These are phyloP conservation scores for Anabas testudineus DNA, from an alignment of 2,797 vertebrate species.

Conservation along the genomic window DNA sequence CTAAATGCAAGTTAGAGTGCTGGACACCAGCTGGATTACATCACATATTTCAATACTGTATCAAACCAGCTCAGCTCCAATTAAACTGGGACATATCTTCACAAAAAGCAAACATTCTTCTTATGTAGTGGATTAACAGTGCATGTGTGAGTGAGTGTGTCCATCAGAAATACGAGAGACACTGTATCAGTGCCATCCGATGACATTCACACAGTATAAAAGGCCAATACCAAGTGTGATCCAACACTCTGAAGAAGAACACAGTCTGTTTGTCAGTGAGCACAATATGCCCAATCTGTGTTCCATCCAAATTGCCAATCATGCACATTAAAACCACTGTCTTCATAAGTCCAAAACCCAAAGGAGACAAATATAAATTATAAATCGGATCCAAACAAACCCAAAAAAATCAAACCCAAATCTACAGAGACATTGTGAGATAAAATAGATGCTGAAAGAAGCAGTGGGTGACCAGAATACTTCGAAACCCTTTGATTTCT, in stretches of 20 bases:
- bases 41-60: too few species aligned
- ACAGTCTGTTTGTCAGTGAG: background rate
- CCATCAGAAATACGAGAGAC: background rate
- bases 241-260: background rate
- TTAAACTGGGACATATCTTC: constrained; percentile 14
- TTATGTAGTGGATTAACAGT: background rate
- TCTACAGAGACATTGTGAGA: constrained; percentile 1
- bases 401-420: background rate
- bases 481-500: too few species aligned
- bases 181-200: constrained; percentile 3
- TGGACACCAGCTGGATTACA: constrained; percentile 24
- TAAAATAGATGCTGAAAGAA: constrained; percentile 14
- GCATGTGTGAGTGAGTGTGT: background rate
- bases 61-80: constrained; percentile 23
- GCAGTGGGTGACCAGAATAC: background rate
- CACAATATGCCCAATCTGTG: constrained; percentile 5
- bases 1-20: constrained; percentile 42
- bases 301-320: background rate
- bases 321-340: background rate
- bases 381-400: background rate
- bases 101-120: constrained; percentile 12
- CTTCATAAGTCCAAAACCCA: constrained; percentile 12
- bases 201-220: background rate
- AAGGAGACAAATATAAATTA: background rate
- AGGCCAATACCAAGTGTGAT: too few species aligned